Conservation (phyloP, 2,888 invertebrate genomes). For the Thymelicus acteon region DNA sequence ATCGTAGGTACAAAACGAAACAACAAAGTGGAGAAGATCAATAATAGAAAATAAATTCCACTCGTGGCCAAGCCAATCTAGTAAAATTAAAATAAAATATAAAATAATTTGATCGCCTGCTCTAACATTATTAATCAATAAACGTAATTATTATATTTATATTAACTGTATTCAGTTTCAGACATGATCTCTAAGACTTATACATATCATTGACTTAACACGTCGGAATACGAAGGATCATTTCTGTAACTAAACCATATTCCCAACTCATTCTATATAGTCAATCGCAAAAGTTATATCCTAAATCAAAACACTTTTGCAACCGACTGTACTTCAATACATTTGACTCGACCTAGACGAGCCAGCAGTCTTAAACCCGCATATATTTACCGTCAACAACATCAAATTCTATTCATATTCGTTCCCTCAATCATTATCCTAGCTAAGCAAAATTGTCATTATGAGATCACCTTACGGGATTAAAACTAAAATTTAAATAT, state of each 20-base stretch:
- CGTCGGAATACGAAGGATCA: background rate
- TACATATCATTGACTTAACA: too few species aligned
- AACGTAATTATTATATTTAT: constrained; percentile 25
- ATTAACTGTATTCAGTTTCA: constrained; percentile 2
- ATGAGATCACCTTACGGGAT: constrained; percentile 71
- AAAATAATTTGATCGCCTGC: constrained; percentile 50
- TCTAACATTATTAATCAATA: constrained; percentile 55
- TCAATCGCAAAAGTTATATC: background rate
- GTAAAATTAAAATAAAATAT: constrained; percentile 44
- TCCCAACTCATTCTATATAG: background rate
- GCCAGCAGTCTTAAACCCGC: constrained; percentile 58
- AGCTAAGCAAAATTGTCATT: constrained; percentile 58
- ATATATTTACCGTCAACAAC: constrained; percentile 41
- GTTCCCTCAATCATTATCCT: constrained; percentile 46
- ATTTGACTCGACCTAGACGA: constrained; percentile 6
- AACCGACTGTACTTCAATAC: background rate
- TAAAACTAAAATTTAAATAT: constrained; percentile 40
- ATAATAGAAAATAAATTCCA: constrained; percentile 44
- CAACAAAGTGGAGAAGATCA: constrained; percentile 59
- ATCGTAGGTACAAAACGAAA: constrained; percentile 73
- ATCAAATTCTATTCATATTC: constrained; percentile 19
- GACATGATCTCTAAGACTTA: background rate
- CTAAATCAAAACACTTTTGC: background rate
- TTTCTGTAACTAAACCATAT: background rate
- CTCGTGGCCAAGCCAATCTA: constrained; percentile 54